Evolutionary conservation across 2,797 vertebrate species (phyloP), one percentile per base, ranked within the genome.

Genomic region (Pelochelys cantorii): DNA sequence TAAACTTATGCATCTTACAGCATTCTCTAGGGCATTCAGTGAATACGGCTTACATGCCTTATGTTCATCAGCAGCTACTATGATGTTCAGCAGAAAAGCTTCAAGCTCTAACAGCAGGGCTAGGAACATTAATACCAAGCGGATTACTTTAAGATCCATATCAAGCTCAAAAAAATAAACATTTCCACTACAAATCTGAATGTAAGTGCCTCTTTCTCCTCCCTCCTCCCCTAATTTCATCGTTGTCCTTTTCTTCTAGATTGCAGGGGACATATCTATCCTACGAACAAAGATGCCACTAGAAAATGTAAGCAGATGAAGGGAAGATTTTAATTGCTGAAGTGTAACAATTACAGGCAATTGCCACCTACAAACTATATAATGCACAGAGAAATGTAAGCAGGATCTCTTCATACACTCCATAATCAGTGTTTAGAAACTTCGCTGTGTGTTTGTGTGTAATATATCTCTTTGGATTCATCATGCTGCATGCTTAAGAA

Each of bases 71-170:
- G 90, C 87, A 25, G 93, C 90, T 79, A 93, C 92, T 14, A 85
- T 4, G 23, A 87, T 3, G 82, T 34, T 92, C 93, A 83, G 92
- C 92, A 95, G 57, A 85, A 94, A 92, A 71, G 94, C 94, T 91
- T 87, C 91, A 37, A 92, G 95, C 95, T 93, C 60, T 74, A 96
- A 84, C 92, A 89, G 91, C 94, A 94, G 94, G 95, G 93, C 95
- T 54, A 80, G 88, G 85, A 86, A 91, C 95, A 94, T 96, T 71
- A 97, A 97, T 93, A 93, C 96, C 96, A 79, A 97, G 93, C 48
- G 74, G 96, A 95, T 97, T 96, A 96, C 90, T 93, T 78, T 3
- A 77, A 93, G 90, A 96, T 89, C 95, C 93, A 37, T 59, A 81
- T 91, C 92, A 90, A 93, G 94, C 95, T 71, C 81, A 77, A 92